Evolutionary conservation across 2,888 invertebrate genomes (phyloP).

Genomic region (Coelopa pilipes): DNA sequence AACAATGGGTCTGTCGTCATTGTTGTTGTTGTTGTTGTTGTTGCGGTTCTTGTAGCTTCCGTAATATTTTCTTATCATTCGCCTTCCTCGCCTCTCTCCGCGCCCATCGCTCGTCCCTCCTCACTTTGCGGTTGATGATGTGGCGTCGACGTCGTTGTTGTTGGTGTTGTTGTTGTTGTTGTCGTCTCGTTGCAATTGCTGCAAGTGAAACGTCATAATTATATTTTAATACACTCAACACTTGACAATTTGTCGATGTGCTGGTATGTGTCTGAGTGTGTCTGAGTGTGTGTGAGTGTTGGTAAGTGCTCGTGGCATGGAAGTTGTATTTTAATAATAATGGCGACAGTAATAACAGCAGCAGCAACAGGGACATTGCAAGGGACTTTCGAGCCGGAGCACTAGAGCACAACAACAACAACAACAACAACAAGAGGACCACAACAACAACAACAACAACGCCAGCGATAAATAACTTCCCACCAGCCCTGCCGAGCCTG

Average conservation of each 20-base stretch:
- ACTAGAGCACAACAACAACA: not conserved
- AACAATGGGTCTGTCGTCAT: not conserved
- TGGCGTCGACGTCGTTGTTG: not conserved
- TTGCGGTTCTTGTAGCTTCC: not conserved
- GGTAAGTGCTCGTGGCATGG: not conserved
- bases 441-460: not conserved
- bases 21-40: too few relatives aligned
- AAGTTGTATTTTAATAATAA: not conserved
- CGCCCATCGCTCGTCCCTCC: not conserved
- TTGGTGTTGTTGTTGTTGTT: not conserved
- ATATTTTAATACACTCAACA: constrained; percentile 12
- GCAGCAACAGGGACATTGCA: not conserved
- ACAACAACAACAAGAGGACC: not conserved
- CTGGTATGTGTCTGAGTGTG: too few relatives aligned
- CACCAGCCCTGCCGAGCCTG: too few relatives aligned
- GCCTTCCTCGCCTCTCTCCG: too few relatives aligned
- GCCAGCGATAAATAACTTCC: not conserved
- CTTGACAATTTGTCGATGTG: too few relatives aligned
- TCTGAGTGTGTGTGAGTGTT: too few relatives aligned
- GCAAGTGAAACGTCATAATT: constrained; percentile 2
- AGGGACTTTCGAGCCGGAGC: not conserved
- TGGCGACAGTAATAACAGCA: constrained; percentile 3
- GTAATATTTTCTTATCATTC: constrained; percentile 10
- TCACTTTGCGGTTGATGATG: not conserved
- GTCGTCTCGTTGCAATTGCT: not conserved